Base-by-base conservation (phyloP, 1,140 invertebrate species). In the Brachionus plicatilis region DNA sequence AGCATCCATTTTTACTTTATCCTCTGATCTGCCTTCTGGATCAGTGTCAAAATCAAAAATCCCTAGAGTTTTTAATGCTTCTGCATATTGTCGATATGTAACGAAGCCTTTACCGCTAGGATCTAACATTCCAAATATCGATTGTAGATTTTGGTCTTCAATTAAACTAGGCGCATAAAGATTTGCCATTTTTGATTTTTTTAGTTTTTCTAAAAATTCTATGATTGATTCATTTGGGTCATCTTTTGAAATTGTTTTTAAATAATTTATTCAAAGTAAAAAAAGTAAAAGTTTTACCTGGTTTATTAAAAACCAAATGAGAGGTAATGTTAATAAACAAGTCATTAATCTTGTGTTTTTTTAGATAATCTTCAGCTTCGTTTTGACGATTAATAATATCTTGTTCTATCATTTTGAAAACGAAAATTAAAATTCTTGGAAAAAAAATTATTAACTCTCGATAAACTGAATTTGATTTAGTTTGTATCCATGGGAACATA, bases 41-140 rank as follows among this genome's bases (percentile, higher is more conserved):
- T 85, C 66, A 12, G 84, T 66, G 50, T 87, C 85, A 85, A 83
- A 87, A 27, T 86, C 83, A 53, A 72, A 83, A 11, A 87, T 82
- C 3, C 87, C 87, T 17, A 88, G 78, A 9, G 87, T 88, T 56
- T 85, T 85, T 70, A 88, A 76, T 78, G 87, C 88, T 88, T 87
- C 87, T 72, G 66, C 53, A 68, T 88, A 88, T 84, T 88, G 88
- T 79, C 87, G 83, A n/a, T 86, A 45, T 45, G 86, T 86, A 27
- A 88, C 86, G 79, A 72, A 86, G 20, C 88, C 88, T 27, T 85
- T 84, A 2, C 85, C 85, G 33, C 87, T 88, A 6, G 87, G 88
- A 84, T 88, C 88, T 45, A 88, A 68, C 88, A 88, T 88, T 12
- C 87, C 86, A 86, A 87, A 88, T 2, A 88, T 84, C 20, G 88